phyloP scores from a whole-genome alignment of 1,140 invertebrate genomes.

The Zaprionus africanus region DNA sequence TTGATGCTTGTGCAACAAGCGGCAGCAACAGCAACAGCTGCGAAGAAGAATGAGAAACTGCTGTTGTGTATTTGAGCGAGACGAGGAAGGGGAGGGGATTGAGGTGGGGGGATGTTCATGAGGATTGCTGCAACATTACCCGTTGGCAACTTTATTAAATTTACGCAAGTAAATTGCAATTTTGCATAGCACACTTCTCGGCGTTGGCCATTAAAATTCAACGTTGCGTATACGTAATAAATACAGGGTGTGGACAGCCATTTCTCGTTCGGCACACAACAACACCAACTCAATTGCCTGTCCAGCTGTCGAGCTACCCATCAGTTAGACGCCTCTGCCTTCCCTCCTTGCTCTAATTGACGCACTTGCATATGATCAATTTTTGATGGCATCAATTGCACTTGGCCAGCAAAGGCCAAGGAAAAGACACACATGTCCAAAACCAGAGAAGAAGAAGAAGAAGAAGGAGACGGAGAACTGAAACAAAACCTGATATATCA shows the following conservation, averaged over 20 bases:
- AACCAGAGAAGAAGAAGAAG: no score
- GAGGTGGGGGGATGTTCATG: background rate
- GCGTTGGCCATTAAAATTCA: constrained; percentile 49
- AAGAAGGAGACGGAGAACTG: background rate
- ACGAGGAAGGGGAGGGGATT: background rate
- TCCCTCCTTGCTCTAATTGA: constrained; percentile 14
- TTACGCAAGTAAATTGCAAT: constrained; percentile 78
- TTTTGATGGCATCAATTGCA: constrained; percentile 11
- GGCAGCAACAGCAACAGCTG: constrained; percentile 5
- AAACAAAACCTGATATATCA: background rate
- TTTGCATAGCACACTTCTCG: constrained; percentile 55
- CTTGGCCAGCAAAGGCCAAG: background rate
- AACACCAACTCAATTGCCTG: constrained; percentile 8
- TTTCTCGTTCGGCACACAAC: constrained; percentile 6
- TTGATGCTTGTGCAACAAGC: constrained; percentile 29
- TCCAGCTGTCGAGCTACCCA: constrained; percentile 1
- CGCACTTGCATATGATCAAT: constrained; percentile 35
- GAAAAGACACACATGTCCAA: constrained; percentile 3
- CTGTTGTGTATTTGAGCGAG: constrained; percentile 22
- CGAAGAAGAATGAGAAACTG: constrained; percentile 18
- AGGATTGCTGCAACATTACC: constrained; percentile 21
- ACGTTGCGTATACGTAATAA: constrained; percentile 70
- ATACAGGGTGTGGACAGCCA: constrained; percentile 20
- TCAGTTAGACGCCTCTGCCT: constrained; percentile 1
- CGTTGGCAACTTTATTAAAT: constrained; percentile 72